Base-by-base conservation (phyloP, 1,140 invertebrate species). In the Carposina sasakii region DNA sequence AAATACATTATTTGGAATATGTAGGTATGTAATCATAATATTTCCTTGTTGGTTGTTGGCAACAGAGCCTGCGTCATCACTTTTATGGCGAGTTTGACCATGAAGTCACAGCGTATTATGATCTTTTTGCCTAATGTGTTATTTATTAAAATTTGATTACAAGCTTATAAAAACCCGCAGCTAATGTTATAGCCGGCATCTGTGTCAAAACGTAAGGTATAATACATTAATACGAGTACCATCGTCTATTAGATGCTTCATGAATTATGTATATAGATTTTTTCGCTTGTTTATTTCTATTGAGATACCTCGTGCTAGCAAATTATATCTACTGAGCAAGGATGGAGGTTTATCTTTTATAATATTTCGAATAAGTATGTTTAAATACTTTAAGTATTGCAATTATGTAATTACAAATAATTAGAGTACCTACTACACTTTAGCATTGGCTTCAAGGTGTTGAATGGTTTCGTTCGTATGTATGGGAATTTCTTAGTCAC, bases 101-200 rank as follows among this genome's bases (percentile, higher is more conserved):
- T 83, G 79, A 83, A 77, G 78, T 53, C 60, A 69, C 59, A 76
- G 77, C 67, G n/a, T n/a, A n/a, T n/a, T n/a, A n/a, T n/a, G n/a
- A n/a, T 63, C 75, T 79, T 81, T 81, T 81, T 78, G 67, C 70
- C 63, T 83, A 76, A 81, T 76, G 74, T 66, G 67, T 72, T 79
- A 81, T 83, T 77, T 81, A 81, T 81, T 72, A 76, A 81, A 83
- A 81, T 81, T 72, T 79, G 52, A 71, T 74, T 70, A 69, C 70
- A 75, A 76, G n/a, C n/a, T n/a, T 77, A 75, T 37, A 81, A 71
- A 39, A 39, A n/a, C n/a, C 64, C 61, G 23, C 66, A 73, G 50
- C 69, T 66, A 69, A 74, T 71, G 62, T 53, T 51, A 57, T 63
- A 71, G 62, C 60, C 51, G 52, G 56, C 57, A 54, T 66, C 60